These are phyloP conservation scores for Drosophila atripex DNA, from an alignment of 2,888 invertebrate species.

Conservation along the genomic window DNA sequence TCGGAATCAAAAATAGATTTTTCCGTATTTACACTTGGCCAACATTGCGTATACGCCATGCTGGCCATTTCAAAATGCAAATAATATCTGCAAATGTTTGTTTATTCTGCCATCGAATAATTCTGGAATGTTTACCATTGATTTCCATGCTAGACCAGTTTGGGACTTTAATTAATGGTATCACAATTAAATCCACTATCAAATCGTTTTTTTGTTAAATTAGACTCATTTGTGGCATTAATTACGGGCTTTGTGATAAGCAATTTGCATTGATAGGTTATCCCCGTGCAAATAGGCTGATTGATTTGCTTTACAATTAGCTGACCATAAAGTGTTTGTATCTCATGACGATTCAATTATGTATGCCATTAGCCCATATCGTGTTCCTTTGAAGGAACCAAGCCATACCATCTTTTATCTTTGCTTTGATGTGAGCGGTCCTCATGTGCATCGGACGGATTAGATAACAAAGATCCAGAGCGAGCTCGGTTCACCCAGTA, in stretches of 20 bases:
- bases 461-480: slow-evolving; percentile 42
- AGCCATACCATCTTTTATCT: slow-evolving; percentile 2
- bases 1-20: slow-evolving; percentile 24
- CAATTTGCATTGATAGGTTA: slow-evolving; percentile 13
- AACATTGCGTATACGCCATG: slow-evolving; percentile 55
- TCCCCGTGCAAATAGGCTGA: slow-evolving; percentile 15
- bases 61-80: slow-evolving; percentile 46
- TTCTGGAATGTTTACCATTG: slow-evolving; percentile 42
- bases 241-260: slow-evolving; percentile 20
- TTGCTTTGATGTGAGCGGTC: slow-evolving; percentile 19
- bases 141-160: slow-evolving; percentile 38
- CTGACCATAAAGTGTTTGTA: neutral
- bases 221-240: slow-evolving; percentile 52
- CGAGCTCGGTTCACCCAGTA: slow-evolving; percentile 26
- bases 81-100: slow-evolving; percentile 58
- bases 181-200: slow-evolving; percentile 53
- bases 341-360: too few relatives aligned
- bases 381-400: slow-evolving; percentile 10
- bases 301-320: slow-evolving; percentile 7
- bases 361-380: neutral
- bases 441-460: slow-evolving; percentile 34
- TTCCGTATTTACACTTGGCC: slow-evolving; percentile 18
- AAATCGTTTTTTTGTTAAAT: slow-evolving; percentile 26
- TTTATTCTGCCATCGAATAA: slow-evolving; percentile 37
- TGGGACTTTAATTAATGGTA: slow-evolving; percentile 45